phyloP scores from a whole-genome alignment of 2,888 invertebrate species.

The Hydraecia micacea region DNA sequence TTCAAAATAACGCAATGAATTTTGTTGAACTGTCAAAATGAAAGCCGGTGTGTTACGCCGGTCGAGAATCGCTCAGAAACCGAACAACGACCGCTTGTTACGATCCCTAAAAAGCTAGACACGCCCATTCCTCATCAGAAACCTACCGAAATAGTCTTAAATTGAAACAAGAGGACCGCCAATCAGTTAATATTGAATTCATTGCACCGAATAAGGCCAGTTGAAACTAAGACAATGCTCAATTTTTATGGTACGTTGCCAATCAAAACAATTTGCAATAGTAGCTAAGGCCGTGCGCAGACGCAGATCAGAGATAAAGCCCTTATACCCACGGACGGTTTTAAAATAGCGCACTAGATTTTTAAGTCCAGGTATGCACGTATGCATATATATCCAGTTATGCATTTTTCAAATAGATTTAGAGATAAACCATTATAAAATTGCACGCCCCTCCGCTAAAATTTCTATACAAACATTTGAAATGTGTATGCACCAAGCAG shows the following conservation, averaged over 20 bases:
- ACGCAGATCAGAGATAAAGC: background rate
- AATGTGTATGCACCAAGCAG: no score
- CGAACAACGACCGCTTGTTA: background rate
- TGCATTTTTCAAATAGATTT: no score
- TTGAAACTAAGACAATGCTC: slow-evolving; percentile 34
- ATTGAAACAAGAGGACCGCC: background rate
- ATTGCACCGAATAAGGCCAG: slow-evolving; percentile 31
- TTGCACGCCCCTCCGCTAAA: no score
- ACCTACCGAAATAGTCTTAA: background rate
- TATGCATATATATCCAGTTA: no score
- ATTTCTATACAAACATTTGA: no score
- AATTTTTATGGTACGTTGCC: slow-evolving; percentile 42
- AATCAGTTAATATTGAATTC: slow-evolving; percentile 30
- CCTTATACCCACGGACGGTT: background rate
- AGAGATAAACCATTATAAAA: no score
- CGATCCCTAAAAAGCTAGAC: background rate
- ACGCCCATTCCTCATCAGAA: background rate
- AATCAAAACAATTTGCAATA: slow-evolving; percentile 36
- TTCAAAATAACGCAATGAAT: no score
- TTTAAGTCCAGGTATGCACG: no score
- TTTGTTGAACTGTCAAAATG: no score
- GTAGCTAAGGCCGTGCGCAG: background rate
- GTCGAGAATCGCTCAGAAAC: background rate
- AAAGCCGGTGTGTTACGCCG: no score
- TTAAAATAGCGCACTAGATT: background rate